Base-by-base conservation (phyloP, 2,888 invertebrate species). In the Aporophyla nigra region DNA sequence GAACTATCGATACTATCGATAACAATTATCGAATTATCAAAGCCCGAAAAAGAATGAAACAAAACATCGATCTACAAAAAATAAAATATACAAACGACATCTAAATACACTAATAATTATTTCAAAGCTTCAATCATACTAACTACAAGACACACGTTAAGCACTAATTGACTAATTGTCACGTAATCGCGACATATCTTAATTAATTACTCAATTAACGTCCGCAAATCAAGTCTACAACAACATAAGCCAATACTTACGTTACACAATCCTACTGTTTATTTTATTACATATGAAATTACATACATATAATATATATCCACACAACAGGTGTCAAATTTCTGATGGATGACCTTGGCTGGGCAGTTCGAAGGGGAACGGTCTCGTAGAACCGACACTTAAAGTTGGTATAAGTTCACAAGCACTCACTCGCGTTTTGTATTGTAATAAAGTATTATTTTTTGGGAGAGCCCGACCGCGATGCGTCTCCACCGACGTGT, bases 271-370 rank as follows among this genome's bases (percentile, higher is more conserved):
- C 82, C 79, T 85, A 86, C 74, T 83, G 76, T 83, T 85, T 85
- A 87, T 81, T 78, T 82, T 78, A 82, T 84, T 88, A 84, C 88
- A 86, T 88, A 90, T 84, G 86, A 88, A 89, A 88, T 90, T 87
- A 94, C 93, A 90, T 94, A 95, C 94, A 90, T 93, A 91, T 92
- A 93, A 89, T 92, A 92, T 92, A 92, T 91, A 92, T 90, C 92
- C 92, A 93, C 90, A 93, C 93, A 95, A 96, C 95, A 95, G 94
- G 95, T 95, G 95, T 94, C 94, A 92, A 94, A 91, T 92, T 92
- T 92, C 92, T 91, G 90, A 90, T 90, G 82, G 93, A 91, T 92
- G 95, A 94, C 95, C 95, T 95, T 95, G 93, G 89, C 89, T 90
- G 90, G 90, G 90, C 88, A 88, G 93, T 90, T 90, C 90, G 90